A percentile compares a stretch with the other conserved stretches of the same genome.
Conservation (phyloP, 2,113 vertebrate species). For the Eubucco bourcierii region DNA sequence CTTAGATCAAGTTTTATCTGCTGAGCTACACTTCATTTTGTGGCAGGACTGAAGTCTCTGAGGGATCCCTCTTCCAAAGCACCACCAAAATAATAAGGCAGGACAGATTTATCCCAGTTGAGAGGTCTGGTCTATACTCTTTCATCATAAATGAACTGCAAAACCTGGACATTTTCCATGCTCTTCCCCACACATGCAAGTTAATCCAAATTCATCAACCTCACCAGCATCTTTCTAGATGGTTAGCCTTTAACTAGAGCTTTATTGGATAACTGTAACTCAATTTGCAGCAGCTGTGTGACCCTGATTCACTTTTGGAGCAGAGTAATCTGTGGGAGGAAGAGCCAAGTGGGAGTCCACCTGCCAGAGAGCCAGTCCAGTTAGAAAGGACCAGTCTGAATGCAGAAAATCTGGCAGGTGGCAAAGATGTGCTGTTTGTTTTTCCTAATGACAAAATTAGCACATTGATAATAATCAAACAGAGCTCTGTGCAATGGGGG, state of each 20-base stretch:
- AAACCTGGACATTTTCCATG: slow-evolving; percentile 15
- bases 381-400: neutral
- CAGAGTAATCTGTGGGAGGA: neutral
- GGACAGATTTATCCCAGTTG: neutral
- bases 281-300: slow-evolving; percentile 61
- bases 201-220: slow-evolving; percentile 42
- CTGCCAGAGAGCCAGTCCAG: slow-evolving; percentile 26
- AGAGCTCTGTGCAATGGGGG: neutral
- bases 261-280: slow-evolving; percentile 51
- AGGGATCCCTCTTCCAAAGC: neutral
- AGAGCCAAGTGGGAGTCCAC: slow-evolving; percentile 12
- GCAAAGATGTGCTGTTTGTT: slow-evolving; percentile 17
- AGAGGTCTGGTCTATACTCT: neutral
- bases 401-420: slow-evolving; percentile 23
- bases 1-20: neutral
- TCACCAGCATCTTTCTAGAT: slow-evolving; percentile 55
- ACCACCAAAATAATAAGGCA: neutral
- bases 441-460: slow-evolving; percentile 60
- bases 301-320: slow-evolving; percentile 4
- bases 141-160: neutral
- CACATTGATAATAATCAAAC: slow-evolving; percentile 40
- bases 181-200: neutral
- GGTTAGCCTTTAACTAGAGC: slow-evolving; percentile 61
- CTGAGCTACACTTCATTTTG: neutral
- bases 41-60: neutral